Percentiles rank a stretch among this genome's conserved stretches.
phyloP scores from a whole-genome alignment of 2,113 vertebrate species.

The Garra rufa region DNA sequence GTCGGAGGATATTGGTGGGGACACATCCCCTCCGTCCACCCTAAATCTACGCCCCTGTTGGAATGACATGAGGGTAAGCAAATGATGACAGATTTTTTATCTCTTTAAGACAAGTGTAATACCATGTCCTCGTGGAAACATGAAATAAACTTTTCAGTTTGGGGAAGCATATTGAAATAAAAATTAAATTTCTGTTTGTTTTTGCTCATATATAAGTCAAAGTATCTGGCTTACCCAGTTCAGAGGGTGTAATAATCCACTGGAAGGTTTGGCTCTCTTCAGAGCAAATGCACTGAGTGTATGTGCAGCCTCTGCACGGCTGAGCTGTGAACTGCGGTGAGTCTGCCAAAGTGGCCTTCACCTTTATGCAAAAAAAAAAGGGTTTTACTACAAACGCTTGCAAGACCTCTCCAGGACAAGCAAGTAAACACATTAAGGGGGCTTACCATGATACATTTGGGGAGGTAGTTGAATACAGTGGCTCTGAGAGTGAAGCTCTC shows the following conservation, averaged over 20 bases:
- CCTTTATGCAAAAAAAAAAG: conserved; percentile 65
- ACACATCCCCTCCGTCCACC: too few species aligned
- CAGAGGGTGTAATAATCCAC: conserved; percentile 73
- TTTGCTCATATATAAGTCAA: background rate
- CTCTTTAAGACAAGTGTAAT: background rate
- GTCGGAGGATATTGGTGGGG: too few species aligned
- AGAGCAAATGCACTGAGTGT: conserved; percentile 71
- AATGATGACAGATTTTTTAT: background rate
- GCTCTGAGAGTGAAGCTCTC: conserved; percentile 78
- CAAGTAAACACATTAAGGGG: background rate
- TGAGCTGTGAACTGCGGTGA: conserved; percentile 73
- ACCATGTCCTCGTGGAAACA: background rate
- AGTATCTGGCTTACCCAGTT: conserved; percentile 73
- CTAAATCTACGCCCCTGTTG: too few species aligned
- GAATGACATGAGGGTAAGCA: background rate
- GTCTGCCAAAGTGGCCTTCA: conserved; percentile 68
- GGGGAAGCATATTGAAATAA: background rate
- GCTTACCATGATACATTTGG: conserved; percentile 83
- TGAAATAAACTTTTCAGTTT: background rate
- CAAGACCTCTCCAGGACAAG: background rate
- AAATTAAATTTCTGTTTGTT: background rate
- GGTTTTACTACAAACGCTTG: background rate
- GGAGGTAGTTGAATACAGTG: conserved; percentile 85
- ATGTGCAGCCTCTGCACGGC: conserved; percentile 68
- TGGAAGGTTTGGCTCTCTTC: conserved; percentile 74